Conservation (phyloP, 1,140 invertebrate species). For the Telenomus remus region DNA sequence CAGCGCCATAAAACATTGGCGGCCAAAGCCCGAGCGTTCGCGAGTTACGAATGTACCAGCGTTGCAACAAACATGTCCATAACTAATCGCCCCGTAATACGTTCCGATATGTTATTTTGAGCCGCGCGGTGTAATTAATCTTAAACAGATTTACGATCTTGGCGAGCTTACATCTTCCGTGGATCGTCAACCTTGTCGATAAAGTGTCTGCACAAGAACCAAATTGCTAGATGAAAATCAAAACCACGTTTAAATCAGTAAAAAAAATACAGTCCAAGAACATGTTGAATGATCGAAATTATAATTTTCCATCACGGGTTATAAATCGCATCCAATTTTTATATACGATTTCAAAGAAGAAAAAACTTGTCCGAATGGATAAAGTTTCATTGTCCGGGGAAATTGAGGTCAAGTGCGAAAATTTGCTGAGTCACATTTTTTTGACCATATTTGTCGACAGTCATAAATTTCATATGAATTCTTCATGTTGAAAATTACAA, state of each 20-base stretch:
- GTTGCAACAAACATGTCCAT: slow-evolving; percentile 42
- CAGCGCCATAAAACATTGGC: not conserved
- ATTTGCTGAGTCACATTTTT: too few relatives aligned
- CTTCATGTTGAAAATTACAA: not conserved
- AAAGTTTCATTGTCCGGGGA: too few relatives aligned
- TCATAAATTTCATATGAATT: not conserved
- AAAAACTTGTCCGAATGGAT: not conserved
- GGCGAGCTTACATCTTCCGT: slow-evolving; percentile 41
- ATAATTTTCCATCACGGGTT: too few relatives aligned
- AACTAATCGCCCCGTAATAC: slow-evolving; percentile 61
- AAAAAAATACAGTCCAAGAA: too few relatives aligned
- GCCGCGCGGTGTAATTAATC: slow-evolving; percentile 63
- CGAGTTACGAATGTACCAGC: slow-evolving; percentile 34
- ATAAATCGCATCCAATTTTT: too few relatives aligned
- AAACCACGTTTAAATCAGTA: too few relatives aligned
- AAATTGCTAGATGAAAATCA: not conserved
- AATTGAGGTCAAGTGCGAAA: too few relatives aligned
- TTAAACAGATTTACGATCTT: slow-evolving; percentile 51
- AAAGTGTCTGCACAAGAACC: slow-evolving; percentile 1
- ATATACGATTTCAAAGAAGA: too few relatives aligned
- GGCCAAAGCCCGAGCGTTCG: slow-evolving; percentile 4
- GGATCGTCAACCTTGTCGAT: slow-evolving; percentile 34
- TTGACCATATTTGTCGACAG: too few relatives aligned
- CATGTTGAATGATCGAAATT: too few relatives aligned
- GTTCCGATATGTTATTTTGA: slow-evolving; percentile 56